Evolutionary conservation across 64 coral and sea anemone genomes (phyloP).

Genomic region (Montipora cactus): DNA sequence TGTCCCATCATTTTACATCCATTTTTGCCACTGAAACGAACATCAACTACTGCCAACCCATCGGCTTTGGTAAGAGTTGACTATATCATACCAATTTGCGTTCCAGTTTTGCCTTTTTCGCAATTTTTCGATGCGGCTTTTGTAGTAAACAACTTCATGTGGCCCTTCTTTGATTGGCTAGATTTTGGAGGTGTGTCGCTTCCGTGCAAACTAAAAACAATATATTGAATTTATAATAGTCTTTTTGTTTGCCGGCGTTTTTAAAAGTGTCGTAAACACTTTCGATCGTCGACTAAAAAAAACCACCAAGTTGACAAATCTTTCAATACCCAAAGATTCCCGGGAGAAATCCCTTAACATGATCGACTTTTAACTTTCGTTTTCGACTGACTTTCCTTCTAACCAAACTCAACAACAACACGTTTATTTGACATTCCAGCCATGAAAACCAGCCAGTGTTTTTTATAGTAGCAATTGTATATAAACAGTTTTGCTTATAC

Average conservation of each 20-base stretch:
- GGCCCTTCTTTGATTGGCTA: not conserved
- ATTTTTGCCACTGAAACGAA: not conserved
- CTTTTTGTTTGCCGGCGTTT: constrained; percentile 29
- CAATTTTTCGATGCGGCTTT: not conserved
- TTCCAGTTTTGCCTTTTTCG: not conserved
- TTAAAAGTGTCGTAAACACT: not conserved
- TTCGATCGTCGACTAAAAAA: constrained; percentile 13
- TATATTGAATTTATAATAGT: not conserved
- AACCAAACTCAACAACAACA: not conserved
- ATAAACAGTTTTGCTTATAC: constrained; percentile 1
- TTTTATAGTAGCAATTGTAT: not conserved
- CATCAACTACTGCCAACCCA: not conserved
- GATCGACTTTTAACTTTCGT: not conserved
- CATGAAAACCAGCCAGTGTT: not conserved
- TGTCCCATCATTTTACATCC: constrained; percentile 17
- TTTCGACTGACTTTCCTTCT: not conserved
- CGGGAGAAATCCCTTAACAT: not conserved
- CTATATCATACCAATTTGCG: not conserved
- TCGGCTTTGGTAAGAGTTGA: not conserved
- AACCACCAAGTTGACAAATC: not conserved
- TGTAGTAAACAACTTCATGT: constrained; percentile 40
- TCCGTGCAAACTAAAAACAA: constrained; percentile 31
- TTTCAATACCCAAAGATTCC: not conserved
- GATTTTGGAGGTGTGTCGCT: constrained; percentile 3
- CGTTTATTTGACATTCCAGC: not conserved